Base-by-base conservation (phyloP, 2,888 invertebrate genomes). In the Caenorhabditis panamensis region DNA sequence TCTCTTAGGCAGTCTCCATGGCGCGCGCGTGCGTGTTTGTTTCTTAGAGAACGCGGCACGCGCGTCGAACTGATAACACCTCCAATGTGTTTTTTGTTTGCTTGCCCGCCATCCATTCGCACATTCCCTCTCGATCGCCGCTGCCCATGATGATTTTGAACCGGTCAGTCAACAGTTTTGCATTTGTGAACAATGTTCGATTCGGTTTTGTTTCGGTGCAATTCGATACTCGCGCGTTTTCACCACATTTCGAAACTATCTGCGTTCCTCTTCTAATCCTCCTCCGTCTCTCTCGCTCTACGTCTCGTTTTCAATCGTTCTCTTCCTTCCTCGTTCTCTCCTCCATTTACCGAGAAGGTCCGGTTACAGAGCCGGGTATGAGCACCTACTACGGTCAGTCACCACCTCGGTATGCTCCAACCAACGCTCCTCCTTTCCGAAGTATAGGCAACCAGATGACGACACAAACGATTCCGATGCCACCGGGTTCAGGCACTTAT, bases 291-390 rank as follows among this genome's bases (percentile, higher is more conserved):
- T 58, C 9, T 13, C 20, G 31, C 51, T 51, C 28, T 26, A 13
- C 24, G n/a, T n/a, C n/a, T n/a, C n/a, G n/a, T n/a, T n/a, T n/a
- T n/a, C n/a, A n/a, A n/a, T 56, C 72, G 24, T 18, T 26, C 8
- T 22, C 18, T 54, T 47, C 26, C 31, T 28, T 18, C 49, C 26
- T 62, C 36, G 16, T 36, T 58, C 31, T 22, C 36, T 36, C 16
- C 31, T 22, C 26, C 26, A 5, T 22, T 24, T 3, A 16, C n/a
- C 53, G 22, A 26, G 18, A 22, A 18, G 51, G 26, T 8, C 31
- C 37, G 22, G 51, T 61, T 62, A 44, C 58, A 68, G 58, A 58
- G 31, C 58, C 41, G 53, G 53, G 41, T 5, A 59, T 59, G 59
- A 41, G 41, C 28, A 13, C 53, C 20, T n/a, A 36, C 16, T 36